These are phyloP conservation scores for Rhadina sibilatrix DNA, from an alignment of 2,113 vertebrate species.

Conservation along the genomic window DNA sequence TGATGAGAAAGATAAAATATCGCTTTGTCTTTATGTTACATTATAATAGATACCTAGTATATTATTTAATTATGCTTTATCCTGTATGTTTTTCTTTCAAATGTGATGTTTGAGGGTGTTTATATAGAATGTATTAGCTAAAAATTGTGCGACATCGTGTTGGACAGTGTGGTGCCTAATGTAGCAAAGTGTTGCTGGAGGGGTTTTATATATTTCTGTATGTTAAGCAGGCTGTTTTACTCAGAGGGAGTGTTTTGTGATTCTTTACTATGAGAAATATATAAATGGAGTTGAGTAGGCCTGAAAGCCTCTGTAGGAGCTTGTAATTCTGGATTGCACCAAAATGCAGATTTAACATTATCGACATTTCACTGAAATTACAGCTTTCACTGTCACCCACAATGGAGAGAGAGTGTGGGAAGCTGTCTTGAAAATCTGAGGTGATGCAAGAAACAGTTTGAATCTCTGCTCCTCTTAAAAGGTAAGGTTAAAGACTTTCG, in stretches of 20 bases:
- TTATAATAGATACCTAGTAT: background rate
- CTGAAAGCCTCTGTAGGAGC: background rate
- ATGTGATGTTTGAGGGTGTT: background rate
- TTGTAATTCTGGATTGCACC: background rate
- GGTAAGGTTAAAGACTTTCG: background rate
- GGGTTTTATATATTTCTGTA: background rate
- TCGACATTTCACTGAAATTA: background rate
- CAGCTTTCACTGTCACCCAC: background rate
- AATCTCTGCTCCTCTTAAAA: background rate
- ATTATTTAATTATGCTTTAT: background rate
- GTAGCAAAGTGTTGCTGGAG: background rate
- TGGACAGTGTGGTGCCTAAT: background rate
- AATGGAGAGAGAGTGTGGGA: background rate
- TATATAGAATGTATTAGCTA: background rate
- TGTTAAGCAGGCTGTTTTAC: background rate
- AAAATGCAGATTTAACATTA: background rate
- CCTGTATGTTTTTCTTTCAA: background rate
- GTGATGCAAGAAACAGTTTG: background rate
- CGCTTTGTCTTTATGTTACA: background rate
- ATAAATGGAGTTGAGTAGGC: background rate
- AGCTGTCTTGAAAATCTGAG: background rate
- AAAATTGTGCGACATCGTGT: background rate
- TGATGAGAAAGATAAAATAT: background rate
- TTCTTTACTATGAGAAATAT: background rate
- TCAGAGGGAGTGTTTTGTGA: background rate